Percentiles rank a stretch among this genome's conserved stretches.
Conservation (phyloP, 2,888 invertebrate genomes). For the Tridacna crocea region DNA sequence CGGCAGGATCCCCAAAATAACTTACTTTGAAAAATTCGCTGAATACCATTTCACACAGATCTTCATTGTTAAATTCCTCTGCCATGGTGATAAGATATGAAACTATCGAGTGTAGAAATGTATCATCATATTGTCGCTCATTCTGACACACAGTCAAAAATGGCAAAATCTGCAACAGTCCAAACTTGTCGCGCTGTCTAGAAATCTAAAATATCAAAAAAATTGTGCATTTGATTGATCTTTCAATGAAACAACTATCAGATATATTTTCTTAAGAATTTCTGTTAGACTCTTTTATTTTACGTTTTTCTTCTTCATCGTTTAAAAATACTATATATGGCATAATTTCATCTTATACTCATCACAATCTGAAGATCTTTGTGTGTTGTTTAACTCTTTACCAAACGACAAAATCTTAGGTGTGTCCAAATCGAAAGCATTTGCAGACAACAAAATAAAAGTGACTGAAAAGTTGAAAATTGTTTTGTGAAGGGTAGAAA, state of each 20-base stretch:
- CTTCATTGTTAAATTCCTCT: slow-evolving; percentile 96
- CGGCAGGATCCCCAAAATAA: too few species aligned
- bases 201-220: slow-evolving; percentile 84
- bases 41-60: slow-evolving; percentile 97
- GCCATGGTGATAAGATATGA: slow-evolving; percentile 93
- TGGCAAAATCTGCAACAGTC: slow-evolving; percentile 92
- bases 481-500: too few species aligned
- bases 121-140: slow-evolving; percentile 97
- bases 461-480: too few species aligned
- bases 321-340: too few species aligned
- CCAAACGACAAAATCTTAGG: too few species aligned
- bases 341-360: too few species aligned
- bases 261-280: background rate
- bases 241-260: background rate
- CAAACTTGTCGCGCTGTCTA: slow-evolving; percentile 91
- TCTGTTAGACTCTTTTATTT: too few species aligned
- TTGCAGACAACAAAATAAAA: too few species aligned
- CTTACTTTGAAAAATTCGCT: slow-evolving; percentile 95
- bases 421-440: too few species aligned
- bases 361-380: too few species aligned
- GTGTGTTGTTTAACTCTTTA: too few species aligned
- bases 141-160: slow-evolving; percentile 94
- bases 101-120: slow-evolving; percentile 95
- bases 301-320: too few species aligned
- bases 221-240: background rate